Conservation (phyloP, 2,113 vertebrate species). For the Thermophis baileyi region DNA sequence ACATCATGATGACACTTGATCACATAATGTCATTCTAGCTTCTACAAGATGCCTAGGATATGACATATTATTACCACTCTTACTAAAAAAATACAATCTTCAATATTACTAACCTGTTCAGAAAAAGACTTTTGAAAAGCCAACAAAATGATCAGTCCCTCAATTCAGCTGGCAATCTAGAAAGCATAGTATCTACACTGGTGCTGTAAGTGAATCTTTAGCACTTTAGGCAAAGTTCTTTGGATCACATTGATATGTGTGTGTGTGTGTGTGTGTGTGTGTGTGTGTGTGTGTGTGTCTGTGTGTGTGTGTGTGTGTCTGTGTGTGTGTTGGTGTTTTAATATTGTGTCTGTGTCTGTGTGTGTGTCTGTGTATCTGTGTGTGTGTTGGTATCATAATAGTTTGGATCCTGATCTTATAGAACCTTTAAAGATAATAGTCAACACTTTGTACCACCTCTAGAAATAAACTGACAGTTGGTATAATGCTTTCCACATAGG, state of each 20-base stretch:
- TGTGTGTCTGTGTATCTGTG: not conserved
- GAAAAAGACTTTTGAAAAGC: not conserved
- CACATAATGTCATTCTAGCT: not conserved
- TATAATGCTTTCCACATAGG: not conserved
- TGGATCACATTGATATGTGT: not conserved
- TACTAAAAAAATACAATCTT: not conserved
- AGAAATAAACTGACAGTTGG: not conserved
- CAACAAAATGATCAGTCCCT: not conserved
- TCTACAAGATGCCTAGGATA: not conserved
- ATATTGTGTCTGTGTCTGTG: no score
- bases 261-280: no score
- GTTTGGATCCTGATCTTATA: not conserved
- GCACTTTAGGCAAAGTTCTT: not conserved
- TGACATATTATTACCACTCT: not conserved
- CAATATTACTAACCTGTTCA: not conserved
- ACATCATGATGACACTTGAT: not conserved
- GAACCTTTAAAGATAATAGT: not conserved
- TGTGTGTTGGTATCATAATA: not conserved
- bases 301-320: not conserved
- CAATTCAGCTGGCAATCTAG: not conserved
- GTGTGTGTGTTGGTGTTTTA: not conserved
- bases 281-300: no score
- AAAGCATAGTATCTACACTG: not conserved
- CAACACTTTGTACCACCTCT: not conserved
- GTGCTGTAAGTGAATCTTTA: not conserved